These are phyloP conservation scores for Ennomos quercinarius DNA, from an alignment of 2,888 invertebrate species.

Conservation along the genomic window DNA sequence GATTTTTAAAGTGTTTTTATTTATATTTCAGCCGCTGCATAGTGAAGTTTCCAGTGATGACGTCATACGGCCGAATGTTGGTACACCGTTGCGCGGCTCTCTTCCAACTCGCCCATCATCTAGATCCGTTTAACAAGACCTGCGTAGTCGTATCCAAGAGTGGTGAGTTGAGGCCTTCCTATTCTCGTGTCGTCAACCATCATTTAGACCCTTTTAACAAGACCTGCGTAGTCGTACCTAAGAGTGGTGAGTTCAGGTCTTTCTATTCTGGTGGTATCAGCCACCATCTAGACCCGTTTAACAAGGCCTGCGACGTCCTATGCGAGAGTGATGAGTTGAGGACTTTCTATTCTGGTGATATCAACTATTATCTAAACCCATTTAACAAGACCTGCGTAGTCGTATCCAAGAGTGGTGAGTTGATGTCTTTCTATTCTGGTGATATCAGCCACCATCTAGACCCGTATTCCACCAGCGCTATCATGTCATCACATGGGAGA, in stretches of 20 bases:
- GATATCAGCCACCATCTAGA: no score
- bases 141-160: slow-evolving; percentile 95
- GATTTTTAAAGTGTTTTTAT: no score
- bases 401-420: no score
- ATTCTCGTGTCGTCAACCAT: slow-evolving; percentile 75
- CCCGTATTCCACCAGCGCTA: no score
- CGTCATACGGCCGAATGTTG: slow-evolving; percentile 98
- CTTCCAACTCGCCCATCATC: slow-evolving; percentile 97
- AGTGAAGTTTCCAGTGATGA: slow-evolving; percentile 96
- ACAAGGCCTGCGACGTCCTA: no score
- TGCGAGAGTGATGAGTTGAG: no score
- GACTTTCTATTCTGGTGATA: no score
- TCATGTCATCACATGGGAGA: no score
- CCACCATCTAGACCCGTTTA: no score
- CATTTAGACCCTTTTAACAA: slow-evolving; percentile 94
- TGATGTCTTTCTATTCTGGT: no score
- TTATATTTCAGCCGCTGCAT: slow-evolving; percentile 86
- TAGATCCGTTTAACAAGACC: slow-evolving; percentile 92
- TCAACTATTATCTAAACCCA: no score
- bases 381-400: no score
- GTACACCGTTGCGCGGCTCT: slow-evolving; percentile 97
- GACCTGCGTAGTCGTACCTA: slow-evolving; percentile 93
- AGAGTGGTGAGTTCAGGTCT: slow-evolving; percentile 84
- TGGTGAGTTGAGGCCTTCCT: slow-evolving; percentile 62
- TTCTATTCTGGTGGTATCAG: neutral